These are phyloP conservation scores for Psammodynastes pulverulentus DNA, from an alignment of 2,113 vertebrate species.

Conservation along the genomic window DNA sequence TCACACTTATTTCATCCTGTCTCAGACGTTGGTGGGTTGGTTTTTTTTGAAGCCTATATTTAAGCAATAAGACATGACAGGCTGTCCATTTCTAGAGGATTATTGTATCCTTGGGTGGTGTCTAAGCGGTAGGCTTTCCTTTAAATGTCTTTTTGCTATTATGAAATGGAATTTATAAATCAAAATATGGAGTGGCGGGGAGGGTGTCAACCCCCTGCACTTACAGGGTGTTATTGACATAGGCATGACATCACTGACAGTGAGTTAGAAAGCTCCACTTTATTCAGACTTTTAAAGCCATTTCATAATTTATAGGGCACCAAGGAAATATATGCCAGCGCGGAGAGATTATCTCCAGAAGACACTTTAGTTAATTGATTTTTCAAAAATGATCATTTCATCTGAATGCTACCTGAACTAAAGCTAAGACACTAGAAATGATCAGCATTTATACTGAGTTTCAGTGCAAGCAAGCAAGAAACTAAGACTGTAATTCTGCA, in stretches of 20 bases:
- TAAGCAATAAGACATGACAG: slow-evolving; percentile 47
- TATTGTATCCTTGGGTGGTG: slow-evolving; percentile 45
- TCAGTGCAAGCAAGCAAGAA: background rate
- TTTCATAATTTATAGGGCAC: slow-evolving; percentile 27
- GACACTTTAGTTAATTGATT: slow-evolving; percentile 26
- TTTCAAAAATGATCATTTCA: slow-evolving; percentile 21
- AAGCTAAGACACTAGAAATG: background rate
- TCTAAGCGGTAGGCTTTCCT: slow-evolving; percentile 33
- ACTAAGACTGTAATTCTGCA: background rate
- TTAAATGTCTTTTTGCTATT: slow-evolving; percentile 48
- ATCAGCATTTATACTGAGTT: background rate
- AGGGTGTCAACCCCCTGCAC: slow-evolving; percentile 26
- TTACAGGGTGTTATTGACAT: slow-evolving; percentile 40
- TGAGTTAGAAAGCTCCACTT: slow-evolving; percentile 31
- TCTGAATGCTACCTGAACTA: background rate
- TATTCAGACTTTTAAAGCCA: slow-evolving; percentile 39
- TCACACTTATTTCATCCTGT: slow-evolving; percentile 17
- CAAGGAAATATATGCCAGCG: slow-evolving; percentile 9
- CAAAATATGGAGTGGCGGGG: slow-evolving; percentile 22
- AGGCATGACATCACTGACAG: slow-evolving; percentile 31
- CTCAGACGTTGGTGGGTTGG: background rate
- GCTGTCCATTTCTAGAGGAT: slow-evolving; percentile 43
- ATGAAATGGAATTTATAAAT: slow-evolving; percentile 53
- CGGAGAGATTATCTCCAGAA: slow-evolving; percentile 15
- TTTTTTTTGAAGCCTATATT: slow-evolving; percentile 40